These are phyloP conservation scores for Chaitophorus viminalis DNA, from an alignment of 2,888 invertebrate species.

Conservation along the genomic window DNA sequence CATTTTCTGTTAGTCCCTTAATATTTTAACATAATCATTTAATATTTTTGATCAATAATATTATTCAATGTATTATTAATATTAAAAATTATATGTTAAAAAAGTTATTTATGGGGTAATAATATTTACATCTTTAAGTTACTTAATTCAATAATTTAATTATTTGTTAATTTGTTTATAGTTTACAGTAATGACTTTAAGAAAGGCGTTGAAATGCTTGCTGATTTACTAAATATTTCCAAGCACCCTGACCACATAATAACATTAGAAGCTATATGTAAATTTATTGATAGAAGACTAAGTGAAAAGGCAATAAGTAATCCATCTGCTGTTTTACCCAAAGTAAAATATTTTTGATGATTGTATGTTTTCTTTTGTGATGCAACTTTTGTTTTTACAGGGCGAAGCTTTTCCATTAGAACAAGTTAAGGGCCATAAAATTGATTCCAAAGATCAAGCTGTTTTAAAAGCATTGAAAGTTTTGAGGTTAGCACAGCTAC, in stretches of 20 bases:
- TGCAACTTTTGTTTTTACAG: conserved; percentile 66
- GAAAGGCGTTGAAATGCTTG: conserved; percentile 81
- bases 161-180: background rate
- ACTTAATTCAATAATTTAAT: too few species aligned
- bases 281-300: conserved; percentile 73
- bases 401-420: conserved; percentile 79
- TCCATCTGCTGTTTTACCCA: conserved; percentile 70
- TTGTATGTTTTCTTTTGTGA: background rate
- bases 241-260: conserved; percentile 84
- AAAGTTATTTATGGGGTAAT: too few species aligned
- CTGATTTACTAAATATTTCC: conserved; percentile 81
- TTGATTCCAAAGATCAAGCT: conserved; percentile 73
- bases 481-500: conserved; percentile 82
- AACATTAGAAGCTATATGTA: conserved; percentile 77
- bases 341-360: conserved; percentile 65
- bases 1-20: too few species aligned
- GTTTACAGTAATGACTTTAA: conserved; percentile 84
- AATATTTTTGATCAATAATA: too few species aligned
- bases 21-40: too few species aligned
- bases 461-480: conserved; percentile 81
- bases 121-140: too few species aligned
- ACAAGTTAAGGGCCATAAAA: conserved; percentile 56
- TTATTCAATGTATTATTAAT: too few species aligned
- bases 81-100: too few species aligned
- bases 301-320: conserved; percentile 72